Conservation (phyloP, 2,888 invertebrate species). For the Habroteleia sp. region DNA sequence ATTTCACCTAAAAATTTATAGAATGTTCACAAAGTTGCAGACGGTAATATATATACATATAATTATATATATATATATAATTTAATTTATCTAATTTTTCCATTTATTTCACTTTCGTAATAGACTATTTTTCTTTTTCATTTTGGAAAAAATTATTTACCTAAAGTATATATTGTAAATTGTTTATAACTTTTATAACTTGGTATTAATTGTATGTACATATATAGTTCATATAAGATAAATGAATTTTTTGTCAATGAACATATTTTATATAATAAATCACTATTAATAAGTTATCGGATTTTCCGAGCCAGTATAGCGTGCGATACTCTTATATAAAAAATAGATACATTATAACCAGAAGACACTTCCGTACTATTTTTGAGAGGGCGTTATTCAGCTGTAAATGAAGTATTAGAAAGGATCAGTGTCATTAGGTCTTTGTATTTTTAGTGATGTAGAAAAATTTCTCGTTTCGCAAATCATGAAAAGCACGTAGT, state of each 20-base stretch:
- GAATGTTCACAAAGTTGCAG: too few relatives aligned
- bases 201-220: too few relatives aligned
- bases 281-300: slow-evolving; percentile 39
- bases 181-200: too few relatives aligned
- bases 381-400: slow-evolving; percentile 26
- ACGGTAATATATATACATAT: too few relatives aligned
- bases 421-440: slow-evolving; percentile 35
- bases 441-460: slow-evolving; percentile 39
- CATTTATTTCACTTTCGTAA: too few relatives aligned
- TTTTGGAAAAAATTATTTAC: too few relatives aligned
- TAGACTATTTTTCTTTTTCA: too few relatives aligned
- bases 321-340: slow-evolving; percentile 19
- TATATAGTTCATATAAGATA: too few relatives aligned
- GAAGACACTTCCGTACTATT: slow-evolving; percentile 22
- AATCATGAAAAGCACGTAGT: slow-evolving; percentile 3
- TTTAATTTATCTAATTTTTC: too few relatives aligned
- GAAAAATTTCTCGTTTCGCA: slow-evolving; percentile 22
- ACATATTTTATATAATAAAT: slow-evolving; percentile 6
- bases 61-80: too few relatives aligned
- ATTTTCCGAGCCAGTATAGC: slow-evolving; percentile 8
- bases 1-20: too few relatives aligned
- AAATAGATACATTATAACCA: slow-evolving; percentile 28
- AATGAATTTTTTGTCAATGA: background rate
- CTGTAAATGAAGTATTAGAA: slow-evolving; percentile 41
- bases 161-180: too few relatives aligned